Evolutionary conservation across 2,888 invertebrate species (phyloP).

Genomic region (Melieria omissa): DNA sequence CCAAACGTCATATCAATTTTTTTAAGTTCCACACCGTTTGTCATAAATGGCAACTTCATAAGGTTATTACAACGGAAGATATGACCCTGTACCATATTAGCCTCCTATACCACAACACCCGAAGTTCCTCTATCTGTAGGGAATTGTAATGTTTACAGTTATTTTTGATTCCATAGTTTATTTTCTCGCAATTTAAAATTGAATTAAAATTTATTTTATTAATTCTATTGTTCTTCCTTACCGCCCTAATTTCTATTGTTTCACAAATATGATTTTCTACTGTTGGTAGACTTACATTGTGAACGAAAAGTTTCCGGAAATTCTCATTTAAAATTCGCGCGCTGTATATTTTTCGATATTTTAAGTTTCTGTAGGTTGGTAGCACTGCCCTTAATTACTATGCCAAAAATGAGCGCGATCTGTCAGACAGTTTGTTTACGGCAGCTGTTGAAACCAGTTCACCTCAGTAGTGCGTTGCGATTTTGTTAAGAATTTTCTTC

Average conservation of each 20-base stretch:
- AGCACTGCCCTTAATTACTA: no score
- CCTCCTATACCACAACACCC: conserved; percentile 6
- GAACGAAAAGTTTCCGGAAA: no score
- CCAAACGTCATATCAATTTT: background rate
- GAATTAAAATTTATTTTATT: conserved; percentile 27
- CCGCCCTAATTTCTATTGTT: no score
- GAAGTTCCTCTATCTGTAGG: conserved; percentile 7
- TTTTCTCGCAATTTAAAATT: conserved; percentile 30
- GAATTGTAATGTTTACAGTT: conserved; percentile 12
- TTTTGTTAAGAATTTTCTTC: no score
- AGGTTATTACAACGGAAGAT: background rate
- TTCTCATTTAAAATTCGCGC: no score
- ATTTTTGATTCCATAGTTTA: background rate
- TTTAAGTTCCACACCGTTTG: background rate
- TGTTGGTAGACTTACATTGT: conserved; percentile 25
- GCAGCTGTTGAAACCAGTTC: no score
- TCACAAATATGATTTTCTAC: conserved; percentile 30
- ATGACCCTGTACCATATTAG: background rate
- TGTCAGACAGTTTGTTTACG: no score
- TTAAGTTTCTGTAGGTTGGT: no score
- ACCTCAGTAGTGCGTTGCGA: no score
- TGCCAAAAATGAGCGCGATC: no score
- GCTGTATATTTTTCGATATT: no score
- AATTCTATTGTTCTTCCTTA: conserved; percentile 27
- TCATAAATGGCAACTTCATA: background rate